Base-by-base conservation (phyloP, 2,888 invertebrate species). In the Plagodis pulveraria region DNA sequence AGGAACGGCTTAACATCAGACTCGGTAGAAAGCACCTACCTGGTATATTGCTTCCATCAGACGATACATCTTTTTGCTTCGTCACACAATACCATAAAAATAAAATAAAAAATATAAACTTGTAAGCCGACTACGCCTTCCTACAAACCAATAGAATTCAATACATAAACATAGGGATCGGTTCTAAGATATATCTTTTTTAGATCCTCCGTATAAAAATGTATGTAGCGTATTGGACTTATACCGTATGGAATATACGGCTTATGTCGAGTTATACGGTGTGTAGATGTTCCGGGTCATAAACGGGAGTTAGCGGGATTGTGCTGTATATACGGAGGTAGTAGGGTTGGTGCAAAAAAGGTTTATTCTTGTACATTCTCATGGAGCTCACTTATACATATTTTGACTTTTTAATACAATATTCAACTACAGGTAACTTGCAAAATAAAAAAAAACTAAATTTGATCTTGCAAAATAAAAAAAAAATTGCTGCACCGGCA, bases 131-230 rank as follows among this genome's bases (percentile, higher is more conserved):
- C 38, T 5, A 48, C 57, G 50, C 45, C 60, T 61, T 40, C 10
- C 40, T 40, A 40, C 40, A 40, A 40, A 40, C 68, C 66, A 69
- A 76, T 55, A 55, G 38, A 33, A 58, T 66, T 70, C 63, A 67
- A 74, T 73, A 71, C 65, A 77, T 71, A 74, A 73, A 76, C 71
- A 72, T 68, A 68, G 38, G 45, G 10, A 12, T 47, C 66, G 67
- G 50, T 63, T 66, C 63, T 62, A 63, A 62, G 62, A 78, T 74
- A 77, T 78, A 80, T 78, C 71, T 70, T 57, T 73, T 76, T 73
- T 72, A 79, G 78, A 86, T 84, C 83, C 80, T 10, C 65, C 62
- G 61, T 87, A 87, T 85, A 86, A 87, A 87, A 81, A 86, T 87
- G 79, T 88, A 88, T 87, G 83, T 71, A 76, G 63, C 68, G 74